Conservation (phyloP, 2,113 vertebrate species). For the Spermophilus dauricus region DNA sequence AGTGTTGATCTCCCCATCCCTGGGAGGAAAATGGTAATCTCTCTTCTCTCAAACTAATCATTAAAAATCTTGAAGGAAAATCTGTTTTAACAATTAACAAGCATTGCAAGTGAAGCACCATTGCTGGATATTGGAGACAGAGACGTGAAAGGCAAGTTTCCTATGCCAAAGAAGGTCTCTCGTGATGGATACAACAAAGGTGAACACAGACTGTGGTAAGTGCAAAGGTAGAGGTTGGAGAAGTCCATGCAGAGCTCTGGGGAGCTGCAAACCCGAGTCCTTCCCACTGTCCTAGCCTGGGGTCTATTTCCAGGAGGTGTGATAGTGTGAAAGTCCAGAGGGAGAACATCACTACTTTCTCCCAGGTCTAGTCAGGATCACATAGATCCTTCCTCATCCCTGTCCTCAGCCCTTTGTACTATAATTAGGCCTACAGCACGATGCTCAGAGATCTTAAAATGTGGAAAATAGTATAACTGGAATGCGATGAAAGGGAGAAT, state of each 20-base stretch:
- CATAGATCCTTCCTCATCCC: not conserved
- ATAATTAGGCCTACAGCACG: not conserved
- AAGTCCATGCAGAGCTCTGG: not conserved
- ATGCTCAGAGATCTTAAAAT: not conserved
- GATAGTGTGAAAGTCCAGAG: not conserved
- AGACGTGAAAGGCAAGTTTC: not conserved
- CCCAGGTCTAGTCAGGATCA: not conserved
- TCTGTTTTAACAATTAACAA: constrained; percentile 38
- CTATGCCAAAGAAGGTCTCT: not conserved
- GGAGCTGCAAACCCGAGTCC: accelerated
- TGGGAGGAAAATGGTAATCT: not conserved
- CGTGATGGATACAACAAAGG: not conserved
- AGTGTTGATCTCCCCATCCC: not conserved
- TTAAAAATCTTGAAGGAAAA: constrained; percentile 37
- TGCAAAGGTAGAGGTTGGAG: not conserved
- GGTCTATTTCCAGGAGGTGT: not conserved
- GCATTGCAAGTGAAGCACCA: not conserved
- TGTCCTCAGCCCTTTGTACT: not conserved
- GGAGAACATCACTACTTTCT: not conserved
- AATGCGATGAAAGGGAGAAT: not conserved
- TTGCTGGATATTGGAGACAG: not conserved
- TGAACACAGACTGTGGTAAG: not conserved
- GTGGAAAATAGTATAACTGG: not conserved
- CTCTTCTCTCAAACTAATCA: constrained; percentile 26
- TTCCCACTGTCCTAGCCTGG: not conserved